Conservation (phyloP, 1,140 invertebrate species). For the Epicauta chinensis region DNA sequence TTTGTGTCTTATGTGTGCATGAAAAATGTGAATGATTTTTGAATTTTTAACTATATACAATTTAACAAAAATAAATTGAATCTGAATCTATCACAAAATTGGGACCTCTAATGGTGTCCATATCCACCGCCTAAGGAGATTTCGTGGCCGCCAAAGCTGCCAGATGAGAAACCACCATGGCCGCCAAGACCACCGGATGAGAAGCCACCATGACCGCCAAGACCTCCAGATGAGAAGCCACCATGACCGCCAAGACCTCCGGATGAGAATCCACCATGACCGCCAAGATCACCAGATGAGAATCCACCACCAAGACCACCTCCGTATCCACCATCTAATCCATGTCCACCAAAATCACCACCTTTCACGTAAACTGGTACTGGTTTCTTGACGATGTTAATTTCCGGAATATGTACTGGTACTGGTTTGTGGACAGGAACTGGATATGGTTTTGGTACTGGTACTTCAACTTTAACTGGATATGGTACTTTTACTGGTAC, state of each 20-base stretch:
- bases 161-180: constrained; percentile 2
- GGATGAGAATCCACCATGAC: constrained; percentile 13
- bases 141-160: constrained; percentile 14
- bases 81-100: not conserved
- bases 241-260: constrained; percentile 18
- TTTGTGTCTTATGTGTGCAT: not conserved
- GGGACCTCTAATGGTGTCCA: constrained; percentile 10
- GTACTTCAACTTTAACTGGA: constrained; percentile 45
- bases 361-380: constrained; percentile 48
- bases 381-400: constrained; percentile 50
- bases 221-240: constrained; percentile 12
- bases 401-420: constrained; percentile 42
- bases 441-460: constrained; percentile 28
- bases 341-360: constrained; percentile 22
- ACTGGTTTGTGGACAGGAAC: constrained; percentile 37
- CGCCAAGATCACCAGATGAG: too few relatives aligned
- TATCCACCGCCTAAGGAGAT: constrained; percentile 13
- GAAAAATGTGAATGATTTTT: not conserved
- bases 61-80: not conserved
- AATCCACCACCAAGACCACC: constrained; percentile 24
- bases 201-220: constrained; percentile 5
- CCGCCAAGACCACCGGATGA: constrained; percentile 6
- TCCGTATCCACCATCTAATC: constrained; percentile 27
- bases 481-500: constrained; percentile 53
- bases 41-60: not conserved